These are phyloP conservation scores for Oceanodroma tethys DNA, from an alignment of 2,113 vertebrate genomes.

Conservation along the genomic window DNA sequence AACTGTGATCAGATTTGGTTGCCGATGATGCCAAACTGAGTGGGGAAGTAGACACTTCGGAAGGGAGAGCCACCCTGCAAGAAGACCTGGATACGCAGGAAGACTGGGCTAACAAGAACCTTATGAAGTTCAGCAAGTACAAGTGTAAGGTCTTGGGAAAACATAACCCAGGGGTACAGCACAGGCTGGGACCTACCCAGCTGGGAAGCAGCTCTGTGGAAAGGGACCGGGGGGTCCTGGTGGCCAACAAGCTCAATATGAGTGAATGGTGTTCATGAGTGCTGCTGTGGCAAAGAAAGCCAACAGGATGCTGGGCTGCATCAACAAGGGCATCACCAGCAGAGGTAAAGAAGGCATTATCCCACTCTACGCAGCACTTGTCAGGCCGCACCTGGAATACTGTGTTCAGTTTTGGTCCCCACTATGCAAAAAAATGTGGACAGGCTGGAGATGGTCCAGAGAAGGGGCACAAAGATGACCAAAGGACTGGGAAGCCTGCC, in stretches of 20 bases:
- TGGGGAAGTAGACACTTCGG: not conserved
- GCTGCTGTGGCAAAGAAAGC: not conserved
- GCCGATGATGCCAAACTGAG: not conserved
- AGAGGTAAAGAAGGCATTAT: not conserved
- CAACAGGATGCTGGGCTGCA: not conserved
- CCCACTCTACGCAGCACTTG: not conserved
- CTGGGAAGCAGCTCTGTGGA: not conserved
- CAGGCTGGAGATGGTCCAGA: not conserved
- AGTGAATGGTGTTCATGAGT: too few species aligned
- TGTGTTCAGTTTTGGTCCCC: not conserved
- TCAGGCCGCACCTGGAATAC: not conserved
- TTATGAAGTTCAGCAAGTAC: not conserved
- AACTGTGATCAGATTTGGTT: not conserved
- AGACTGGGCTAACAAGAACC: not conserved
- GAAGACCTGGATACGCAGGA: not conserved
- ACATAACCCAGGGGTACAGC: not conserved
- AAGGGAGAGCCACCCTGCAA: not conserved
- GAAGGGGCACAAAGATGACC: not conserved
- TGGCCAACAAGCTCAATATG: not conserved
- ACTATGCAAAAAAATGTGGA: too few species aligned
- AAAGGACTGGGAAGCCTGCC: not conserved
- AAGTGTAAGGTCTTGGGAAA: not conserved
- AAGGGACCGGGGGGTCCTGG: not conserved
- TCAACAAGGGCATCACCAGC: not conserved
- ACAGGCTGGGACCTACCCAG: not conserved